Evolutionary conservation across 2,888 invertebrate genomes (phyloP), one percentile per base, ranked within the genome.

Genomic region (Dromius quadrimaculatus): DNA sequence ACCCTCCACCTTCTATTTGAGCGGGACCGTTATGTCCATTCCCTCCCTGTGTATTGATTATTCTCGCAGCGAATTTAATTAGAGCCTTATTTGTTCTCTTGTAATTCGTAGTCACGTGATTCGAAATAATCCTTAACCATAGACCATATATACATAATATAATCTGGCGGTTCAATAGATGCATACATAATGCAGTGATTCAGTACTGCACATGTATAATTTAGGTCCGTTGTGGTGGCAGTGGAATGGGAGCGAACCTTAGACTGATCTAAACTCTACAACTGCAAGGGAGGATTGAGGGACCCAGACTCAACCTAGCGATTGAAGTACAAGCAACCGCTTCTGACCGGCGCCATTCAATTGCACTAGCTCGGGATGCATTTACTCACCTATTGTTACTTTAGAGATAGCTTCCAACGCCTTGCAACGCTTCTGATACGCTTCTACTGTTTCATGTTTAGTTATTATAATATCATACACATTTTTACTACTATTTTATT

Each of bases 121-220:
- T 72, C 74, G 72, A 74, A 72, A 74, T 75, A 78, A 79, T 79
- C 78, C 77, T 79, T 79, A 79, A 78, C 79, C 77, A 79, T 79
- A 79, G 78, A 69, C 62, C 70, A 61, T 70, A 70, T 70, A 70
- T 62, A 62, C 50, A 72, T 72, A 74, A 77, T 77, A 79, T 79
- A 80, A 80, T 80, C 79, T 78, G 61, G 77, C 77, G 78, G 76
- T 77, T 76, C 76, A 74, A 74, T 75, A 74, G 76, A 75, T 76
- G 77, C 75, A 78, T 77, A 78, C 78, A 79, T 78, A 79, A 78
- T 78, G 73, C 72, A 74, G 70, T 73, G 72, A 73, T 69, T 72
- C 61, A 70, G 47, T 62, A 41, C 57, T 62, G 38, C 43, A 62
- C 62, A 62, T 62, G 62, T 62, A 62, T 62, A 62, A 62, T 62